Percentiles rank a stretch among this genome's conserved stretches.
These are phyloP conservation scores for Egretta garzetta DNA, from an alignment of 2,113 vertebrate genomes.

Conservation along the genomic window DNA sequence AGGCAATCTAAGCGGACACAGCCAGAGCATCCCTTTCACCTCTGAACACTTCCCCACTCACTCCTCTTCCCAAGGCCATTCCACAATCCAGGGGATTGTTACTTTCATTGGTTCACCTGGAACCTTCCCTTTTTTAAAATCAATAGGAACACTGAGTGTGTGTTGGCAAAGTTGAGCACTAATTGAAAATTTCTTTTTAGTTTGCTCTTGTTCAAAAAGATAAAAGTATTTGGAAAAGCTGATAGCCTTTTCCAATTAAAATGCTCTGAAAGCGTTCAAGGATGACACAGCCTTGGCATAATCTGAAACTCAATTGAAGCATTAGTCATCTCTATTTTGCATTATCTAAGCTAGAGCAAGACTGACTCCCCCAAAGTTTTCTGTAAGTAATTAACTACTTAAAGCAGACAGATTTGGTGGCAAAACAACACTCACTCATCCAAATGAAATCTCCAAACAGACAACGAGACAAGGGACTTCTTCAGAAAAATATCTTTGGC, in stretches of 20 bases:
- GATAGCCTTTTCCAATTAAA: background rate
- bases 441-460: background rate
- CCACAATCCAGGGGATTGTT: background rate
- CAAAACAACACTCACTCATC: background rate
- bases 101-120: background rate
- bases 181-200: background rate
- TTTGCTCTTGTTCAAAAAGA: background rate
- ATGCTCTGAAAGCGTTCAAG: background rate
- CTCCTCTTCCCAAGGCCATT: background rate
- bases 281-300: background rate
- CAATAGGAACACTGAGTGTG: rapidly evolving
- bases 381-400: background rate
- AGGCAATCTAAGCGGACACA: background rate
- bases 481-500: background rate
- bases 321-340: background rate
- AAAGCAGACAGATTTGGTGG: background rate
- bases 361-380: background rate
- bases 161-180: background rate
- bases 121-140: background rate
- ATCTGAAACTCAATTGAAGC: background rate
- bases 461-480: background rate
- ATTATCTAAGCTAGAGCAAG: background rate
- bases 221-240: background rate
- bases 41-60: background rate
- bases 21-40: background rate